Base-by-base conservation (phyloP, 2,113 vertebrate genomes). In the Scytalopus superciliaris region DNA sequence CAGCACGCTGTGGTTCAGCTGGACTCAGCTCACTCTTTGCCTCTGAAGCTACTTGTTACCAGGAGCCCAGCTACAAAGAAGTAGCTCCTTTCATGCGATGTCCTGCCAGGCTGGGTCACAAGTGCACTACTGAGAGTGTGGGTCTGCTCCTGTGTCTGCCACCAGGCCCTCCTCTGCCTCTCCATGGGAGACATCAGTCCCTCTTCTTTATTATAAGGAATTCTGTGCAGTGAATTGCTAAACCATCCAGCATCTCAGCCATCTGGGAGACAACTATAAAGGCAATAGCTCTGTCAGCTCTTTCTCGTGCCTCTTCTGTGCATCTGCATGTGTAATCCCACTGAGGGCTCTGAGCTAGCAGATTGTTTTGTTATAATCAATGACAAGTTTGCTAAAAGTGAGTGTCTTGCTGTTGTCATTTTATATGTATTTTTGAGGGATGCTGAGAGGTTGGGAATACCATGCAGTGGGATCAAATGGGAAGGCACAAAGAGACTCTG, bases 61-160 rank as follows among this genome's bases (percentile, higher is more conserved):
- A 72, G 81, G 37, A 95, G 13, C 57, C 8, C 18, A 17, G 5
- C 53, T 75, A 49, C 66, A 92, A 85, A 93, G 60, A 40, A 0
- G 0, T 24, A 53, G 44, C 18, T 78, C 15, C 49, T 78, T 75
- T 81, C 62, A 49, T 24, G 56, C 2, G 3, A 12, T 25, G 30
- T 59, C 66, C 73, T 90, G 81, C 62, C 53, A 76, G 77, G 80
- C n/a, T 89, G 76, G 75, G 69, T 89, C 73, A 75, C 49, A 40
- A 59, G 14, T 3, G n/a, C 0, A 0, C 39, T 55, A 5, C 47
- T 30, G 30, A 88, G 59, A 62, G 10, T 55, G 55, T 0, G 1
- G 22, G 21, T 66, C 49, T 52, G 0, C 64, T 86, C 33, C 56
- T 76, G n/a, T 8, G 12, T 37, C 68, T 31, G 49, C 28, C 73